A percentile compares a stretch with the other conserved stretches of the same genome.
Evolutionary conservation across 2,797 vertebrate species (phyloP).

Genomic region (Netta rufina): DNA sequence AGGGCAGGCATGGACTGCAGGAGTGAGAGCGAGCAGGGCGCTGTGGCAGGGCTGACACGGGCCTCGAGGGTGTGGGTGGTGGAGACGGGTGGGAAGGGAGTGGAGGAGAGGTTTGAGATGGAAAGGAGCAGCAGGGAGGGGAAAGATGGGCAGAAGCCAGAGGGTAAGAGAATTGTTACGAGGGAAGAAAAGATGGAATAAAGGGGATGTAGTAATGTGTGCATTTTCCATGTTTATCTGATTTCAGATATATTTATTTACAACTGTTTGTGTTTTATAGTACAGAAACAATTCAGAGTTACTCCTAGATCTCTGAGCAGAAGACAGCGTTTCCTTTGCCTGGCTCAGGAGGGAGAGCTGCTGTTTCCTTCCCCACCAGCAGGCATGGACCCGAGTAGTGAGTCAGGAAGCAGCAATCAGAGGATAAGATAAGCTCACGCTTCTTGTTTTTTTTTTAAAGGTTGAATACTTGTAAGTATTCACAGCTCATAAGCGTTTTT

Average conservation of each 20-base stretch:
- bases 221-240: background rate
- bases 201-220: background rate
- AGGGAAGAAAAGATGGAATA: background rate
- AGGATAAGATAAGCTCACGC: background rate
- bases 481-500: background rate
- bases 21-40: background rate
- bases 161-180: background rate
- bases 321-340: background rate
- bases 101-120: background rate
- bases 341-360: background rate
- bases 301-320: background rate
- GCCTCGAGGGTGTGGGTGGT: accelerated
- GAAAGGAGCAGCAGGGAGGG: background rate
- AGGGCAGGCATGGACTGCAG: background rate
- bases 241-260: background rate
- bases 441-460: background rate
- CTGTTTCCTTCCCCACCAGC: background rate
- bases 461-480: background rate
- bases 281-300: background rate
- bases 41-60: no score
- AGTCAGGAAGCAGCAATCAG: background rate
- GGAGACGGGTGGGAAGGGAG: background rate
- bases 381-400: background rate
- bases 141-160: background rate
- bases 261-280: background rate